A percentile compares a stretch with the other conserved stretches of the same genome.
Evolutionary conservation across 2,888 invertebrate genomes (phyloP).

Genomic region (Erynnis tages): DNA sequence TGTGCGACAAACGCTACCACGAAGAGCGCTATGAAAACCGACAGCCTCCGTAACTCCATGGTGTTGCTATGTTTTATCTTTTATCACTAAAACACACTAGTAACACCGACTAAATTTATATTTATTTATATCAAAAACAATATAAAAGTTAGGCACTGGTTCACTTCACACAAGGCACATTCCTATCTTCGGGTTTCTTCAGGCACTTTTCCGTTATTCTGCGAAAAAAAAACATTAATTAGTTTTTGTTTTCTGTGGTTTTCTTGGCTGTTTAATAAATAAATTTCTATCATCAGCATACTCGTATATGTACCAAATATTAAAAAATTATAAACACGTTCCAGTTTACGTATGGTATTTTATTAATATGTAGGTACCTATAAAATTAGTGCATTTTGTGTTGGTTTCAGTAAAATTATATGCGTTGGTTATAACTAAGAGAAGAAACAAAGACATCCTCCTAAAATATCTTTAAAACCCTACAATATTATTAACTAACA

Average conservation of each 20-base stretch:
- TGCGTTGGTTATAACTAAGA: no score
- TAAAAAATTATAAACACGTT: slow-evolving; percentile 10
- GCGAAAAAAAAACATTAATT: slow-evolving; percentile 41
- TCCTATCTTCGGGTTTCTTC: slow-evolving; percentile 43
- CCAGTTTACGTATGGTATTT: slow-evolving; percentile 6
- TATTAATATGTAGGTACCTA: no score
- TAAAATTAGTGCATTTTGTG: slow-evolving; percentile 24
- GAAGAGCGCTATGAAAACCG: slow-evolving; percentile 53
- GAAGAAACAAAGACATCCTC: no score
- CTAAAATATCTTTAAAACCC: no score
- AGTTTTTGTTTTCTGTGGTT: slow-evolving; percentile 1
- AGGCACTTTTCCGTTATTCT: slow-evolving; percentile 63
- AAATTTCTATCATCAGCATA: no score
- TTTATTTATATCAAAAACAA: slow-evolving; percentile 37
- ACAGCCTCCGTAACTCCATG: slow-evolving; percentile 63
- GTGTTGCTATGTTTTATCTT: slow-evolving; percentile 34
- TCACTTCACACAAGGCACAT: slow-evolving; percentile 74
- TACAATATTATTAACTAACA: no score
- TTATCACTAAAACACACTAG: slow-evolving; percentile 41
- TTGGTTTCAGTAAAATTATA: no score
- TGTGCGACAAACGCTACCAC: slow-evolving; percentile 52
- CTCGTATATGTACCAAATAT: not conserved
- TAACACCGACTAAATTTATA: slow-evolving; percentile 14
- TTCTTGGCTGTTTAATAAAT: not conserved
- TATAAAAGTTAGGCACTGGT: slow-evolving; percentile 45